Evolutionary conservation across 2,113 vertebrate species (phyloP).

Genomic region (Fregetta grallaria): DNA sequence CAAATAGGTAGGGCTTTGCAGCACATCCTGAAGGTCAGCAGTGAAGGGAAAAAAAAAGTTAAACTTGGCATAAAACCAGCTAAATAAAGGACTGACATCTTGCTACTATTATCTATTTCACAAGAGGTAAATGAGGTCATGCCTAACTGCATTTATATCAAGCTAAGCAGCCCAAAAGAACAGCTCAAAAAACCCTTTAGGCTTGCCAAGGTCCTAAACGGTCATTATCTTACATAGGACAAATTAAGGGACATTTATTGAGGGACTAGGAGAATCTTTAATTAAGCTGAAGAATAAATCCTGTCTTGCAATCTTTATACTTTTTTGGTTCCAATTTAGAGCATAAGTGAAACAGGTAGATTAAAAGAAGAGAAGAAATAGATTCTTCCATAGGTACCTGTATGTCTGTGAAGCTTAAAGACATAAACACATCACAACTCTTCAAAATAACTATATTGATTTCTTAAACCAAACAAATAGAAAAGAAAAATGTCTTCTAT

Average conservation of each 20-base stretch:
- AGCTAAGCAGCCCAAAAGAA: conserved; percentile 38
- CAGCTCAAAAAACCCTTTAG: conserved; percentile 27
- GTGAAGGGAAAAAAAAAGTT: not conserved
- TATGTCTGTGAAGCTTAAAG: not conserved
- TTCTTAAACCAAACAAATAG: conserved; percentile 56
- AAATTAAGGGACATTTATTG: conserved; percentile 30
- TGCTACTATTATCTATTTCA: conserved; percentile 21
- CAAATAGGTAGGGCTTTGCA: not conserved
- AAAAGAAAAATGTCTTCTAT: conserved; percentile 24
- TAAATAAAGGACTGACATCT: conserved; percentile 20
- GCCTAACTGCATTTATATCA: conserved; percentile 41
- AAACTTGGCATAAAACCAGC: not conserved
- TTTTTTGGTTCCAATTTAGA: not conserved
- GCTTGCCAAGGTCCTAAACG: conserved; percentile 36
- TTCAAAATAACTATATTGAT: conserved; percentile 12
- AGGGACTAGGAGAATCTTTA: conserved; percentile 18
- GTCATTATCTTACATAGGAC: conserved; percentile 48
- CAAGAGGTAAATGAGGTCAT: conserved; percentile 46
- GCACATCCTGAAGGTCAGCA: conserved; percentile 25
- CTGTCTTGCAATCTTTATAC: not conserved
- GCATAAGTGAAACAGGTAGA: not conserved
- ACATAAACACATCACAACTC: not conserved
- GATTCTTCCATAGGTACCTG: not conserved
- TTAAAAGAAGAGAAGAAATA: not conserved
- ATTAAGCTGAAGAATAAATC: conserved; percentile 44